Percentiles rank a stretch among this genome's conserved stretches.
Evolutionary conservation across 2,113 vertebrate species (phyloP).

Genomic region (Petrocephalus zakoni): DNA sequence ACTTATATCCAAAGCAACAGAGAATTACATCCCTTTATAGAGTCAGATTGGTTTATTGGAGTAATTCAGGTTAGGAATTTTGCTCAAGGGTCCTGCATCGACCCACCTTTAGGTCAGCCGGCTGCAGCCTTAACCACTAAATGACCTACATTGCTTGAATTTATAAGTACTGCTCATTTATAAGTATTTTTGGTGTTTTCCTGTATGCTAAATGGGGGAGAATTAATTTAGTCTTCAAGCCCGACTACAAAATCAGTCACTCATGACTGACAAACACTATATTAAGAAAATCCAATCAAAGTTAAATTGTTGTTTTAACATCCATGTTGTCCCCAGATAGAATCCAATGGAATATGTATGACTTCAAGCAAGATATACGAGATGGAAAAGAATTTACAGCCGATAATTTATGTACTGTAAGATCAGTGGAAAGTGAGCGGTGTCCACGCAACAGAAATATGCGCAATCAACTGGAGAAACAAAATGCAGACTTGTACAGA

Average conservation of each 20-base stretch:
- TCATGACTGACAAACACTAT: neutral
- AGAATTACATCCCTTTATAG: neutral
- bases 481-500: neutral
- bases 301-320: neutral
- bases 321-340: neutral
- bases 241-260: neutral
- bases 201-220: neutral
- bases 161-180: neutral
- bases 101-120: neutral
- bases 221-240: neutral
- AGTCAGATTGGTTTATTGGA: neutral
- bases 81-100: neutral
- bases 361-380: neutral
- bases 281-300: neutral
- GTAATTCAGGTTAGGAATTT: constrained; percentile 2
- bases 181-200: neutral
- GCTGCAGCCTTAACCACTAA: neutral
- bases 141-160: neutral
- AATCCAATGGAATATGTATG: neutral
- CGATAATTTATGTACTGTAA: neutral
- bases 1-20: neutral
- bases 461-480: neutral
- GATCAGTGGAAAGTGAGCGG: neutral
- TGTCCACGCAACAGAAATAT: neutral
- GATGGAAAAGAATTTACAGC: neutral